A percentile compares a stretch with the other conserved stretches of the same genome.
Conservation (phyloP, 2,113 vertebrate species). For the Elgaria multicarinata region DNA sequence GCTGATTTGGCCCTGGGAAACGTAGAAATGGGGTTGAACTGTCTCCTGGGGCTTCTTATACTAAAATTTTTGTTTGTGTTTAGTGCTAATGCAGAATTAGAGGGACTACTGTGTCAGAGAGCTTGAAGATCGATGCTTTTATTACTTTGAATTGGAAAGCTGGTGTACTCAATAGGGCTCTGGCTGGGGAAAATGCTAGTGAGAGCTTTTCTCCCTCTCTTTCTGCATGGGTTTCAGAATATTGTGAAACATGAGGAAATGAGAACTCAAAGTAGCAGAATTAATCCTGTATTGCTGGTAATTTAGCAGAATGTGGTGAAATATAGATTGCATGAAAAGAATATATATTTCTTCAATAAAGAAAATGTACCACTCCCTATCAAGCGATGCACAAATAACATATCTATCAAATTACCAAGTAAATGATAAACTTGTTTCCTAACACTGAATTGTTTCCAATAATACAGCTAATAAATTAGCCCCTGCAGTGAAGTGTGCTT, state of each 20-base stretch:
- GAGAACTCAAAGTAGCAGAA: conserved; percentile 40
- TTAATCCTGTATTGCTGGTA: conserved; percentile 31
- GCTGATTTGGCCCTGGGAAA: conserved; percentile 65
- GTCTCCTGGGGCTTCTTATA: conserved; percentile 55
- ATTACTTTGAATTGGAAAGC: conserved; percentile 67
- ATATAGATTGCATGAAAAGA: conserved; percentile 31
- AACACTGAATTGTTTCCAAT: conserved; percentile 13
- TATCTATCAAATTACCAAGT: conserved; percentile 22
- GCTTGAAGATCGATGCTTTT: conserved; percentile 65
- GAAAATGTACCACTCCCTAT: conserved; percentile 22
- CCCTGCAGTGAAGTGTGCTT: conserved; percentile 6
- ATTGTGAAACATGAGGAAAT: conserved; percentile 26
- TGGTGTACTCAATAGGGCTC: conserved; percentile 52
- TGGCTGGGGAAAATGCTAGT: conserved; percentile 22
- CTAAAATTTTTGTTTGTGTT: conserved; percentile 68
- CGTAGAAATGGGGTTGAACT: conserved; percentile 61
- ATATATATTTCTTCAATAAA: conserved; percentile 8
- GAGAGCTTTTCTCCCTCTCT: conserved; percentile 42
- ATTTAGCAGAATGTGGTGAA: conserved; percentile 26
- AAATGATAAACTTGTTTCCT: not conserved
- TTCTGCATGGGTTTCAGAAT: conserved; percentile 50
- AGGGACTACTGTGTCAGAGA: conserved; percentile 64
- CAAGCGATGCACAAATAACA: conserved; percentile 28
- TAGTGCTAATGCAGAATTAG: conserved; percentile 65
- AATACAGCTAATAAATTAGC: conserved; percentile 30